Conservation (phyloP, 2,888 invertebrate species). For the Ganaspis brasiliensis region DNA sequence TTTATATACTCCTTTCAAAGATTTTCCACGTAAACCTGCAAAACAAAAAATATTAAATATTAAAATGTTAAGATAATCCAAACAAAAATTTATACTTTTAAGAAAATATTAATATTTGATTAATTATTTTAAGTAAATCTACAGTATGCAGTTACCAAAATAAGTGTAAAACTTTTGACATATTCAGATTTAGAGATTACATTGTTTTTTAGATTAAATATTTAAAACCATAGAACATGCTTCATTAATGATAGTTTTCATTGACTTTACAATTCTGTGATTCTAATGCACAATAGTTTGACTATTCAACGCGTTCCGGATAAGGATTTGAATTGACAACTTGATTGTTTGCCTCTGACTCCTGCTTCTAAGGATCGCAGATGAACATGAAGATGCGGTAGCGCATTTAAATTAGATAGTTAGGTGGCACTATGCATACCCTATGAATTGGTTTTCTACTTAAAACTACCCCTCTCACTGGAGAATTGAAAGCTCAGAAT, state of each 20-base stretch:
- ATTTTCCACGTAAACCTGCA: no score
- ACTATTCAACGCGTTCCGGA: conserved; percentile 46
- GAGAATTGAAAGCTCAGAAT: not conserved
- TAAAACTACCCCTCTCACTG: conserved; percentile 10
- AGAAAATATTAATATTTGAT: no score
- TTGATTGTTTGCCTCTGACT: conserved; percentile 70
- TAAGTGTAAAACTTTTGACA: no score
- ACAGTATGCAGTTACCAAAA: no score
- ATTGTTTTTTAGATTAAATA: no score
- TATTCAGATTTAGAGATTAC: no score
- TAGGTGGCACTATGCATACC: conserved; percentile 62
- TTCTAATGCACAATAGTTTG: conserved; percentile 49
- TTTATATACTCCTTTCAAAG: no score
- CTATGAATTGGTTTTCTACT: conserved; percentile 57
- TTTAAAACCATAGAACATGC: no score
- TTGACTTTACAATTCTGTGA: not conserved
- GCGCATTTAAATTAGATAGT: conserved; percentile 68
- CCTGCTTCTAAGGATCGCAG: conserved; percentile 53
- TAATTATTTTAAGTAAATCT: no score
- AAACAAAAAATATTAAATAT: no score
- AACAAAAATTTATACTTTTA: no score
- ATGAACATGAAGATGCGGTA: conserved; percentile 56
- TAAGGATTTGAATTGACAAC: conserved; percentile 65
- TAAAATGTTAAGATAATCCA: no score
- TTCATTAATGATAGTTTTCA: not conserved